These are phyloP conservation scores for Dryobotodes eremita DNA, from an alignment of 2,888 invertebrate genomes.

Conservation along the genomic window DNA sequence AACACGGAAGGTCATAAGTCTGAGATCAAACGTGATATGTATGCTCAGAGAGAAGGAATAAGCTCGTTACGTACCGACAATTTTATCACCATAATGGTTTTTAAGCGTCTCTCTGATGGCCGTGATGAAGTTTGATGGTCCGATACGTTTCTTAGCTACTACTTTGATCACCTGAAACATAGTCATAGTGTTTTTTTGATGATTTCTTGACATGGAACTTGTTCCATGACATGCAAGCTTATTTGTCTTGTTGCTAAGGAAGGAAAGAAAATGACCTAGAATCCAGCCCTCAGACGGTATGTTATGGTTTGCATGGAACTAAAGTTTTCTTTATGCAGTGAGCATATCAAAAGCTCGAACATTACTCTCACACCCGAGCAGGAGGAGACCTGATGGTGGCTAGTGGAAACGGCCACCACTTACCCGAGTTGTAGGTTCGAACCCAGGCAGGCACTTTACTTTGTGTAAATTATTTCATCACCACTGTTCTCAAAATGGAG, in stretches of 20 bases:
- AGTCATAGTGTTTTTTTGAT: neutral
- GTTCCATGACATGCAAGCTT: neutral
- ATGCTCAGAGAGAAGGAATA: neutral
- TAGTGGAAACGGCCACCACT: too few relatives aligned
- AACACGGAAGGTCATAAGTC: neutral
- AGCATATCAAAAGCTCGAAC: neutral
- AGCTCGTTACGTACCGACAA: conserved; percentile 77
- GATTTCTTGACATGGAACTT: neutral
- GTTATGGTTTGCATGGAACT: neutral
- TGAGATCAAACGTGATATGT: neutral
- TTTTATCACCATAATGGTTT: conserved; percentile 92
- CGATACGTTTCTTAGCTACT: conserved; percentile 93
- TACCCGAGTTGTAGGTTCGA: too few relatives aligned
- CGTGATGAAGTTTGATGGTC: conserved; percentile 94
- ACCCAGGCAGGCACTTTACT: too few relatives aligned
- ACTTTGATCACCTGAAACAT: conserved; percentile 93
- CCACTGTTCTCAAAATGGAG: too few relatives aligned
- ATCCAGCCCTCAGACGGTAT: neutral
- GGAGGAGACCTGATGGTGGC: too few relatives aligned
- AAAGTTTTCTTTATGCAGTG: neutral
- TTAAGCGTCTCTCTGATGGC: conserved; percentile 94
- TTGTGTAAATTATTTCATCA: too few relatives aligned
- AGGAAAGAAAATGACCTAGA: neutral
- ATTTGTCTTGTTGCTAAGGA: neutral
- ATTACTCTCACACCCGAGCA: neutral